These are phyloP conservation scores for Molothrus ater DNA, from an alignment of 2,797 vertebrate species.

Conservation along the genomic window DNA sequence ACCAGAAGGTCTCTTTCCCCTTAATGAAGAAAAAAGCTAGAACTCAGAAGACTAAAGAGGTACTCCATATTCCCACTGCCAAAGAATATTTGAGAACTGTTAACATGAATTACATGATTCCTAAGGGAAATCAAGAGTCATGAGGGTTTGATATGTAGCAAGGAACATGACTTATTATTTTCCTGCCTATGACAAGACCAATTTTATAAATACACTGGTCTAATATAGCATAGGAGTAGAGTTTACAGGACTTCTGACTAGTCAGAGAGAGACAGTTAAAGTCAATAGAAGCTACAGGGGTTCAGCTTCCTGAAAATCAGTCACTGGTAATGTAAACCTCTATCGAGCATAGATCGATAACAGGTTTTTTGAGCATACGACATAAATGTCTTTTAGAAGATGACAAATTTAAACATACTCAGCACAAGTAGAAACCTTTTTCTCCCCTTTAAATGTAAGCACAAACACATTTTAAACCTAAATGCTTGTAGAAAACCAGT, in stretches of 20 bases:
- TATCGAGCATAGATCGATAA: not conserved
- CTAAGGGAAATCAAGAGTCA: not conserved
- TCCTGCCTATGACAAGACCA: not conserved
- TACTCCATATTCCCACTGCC: not conserved
- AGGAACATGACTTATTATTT: not conserved
- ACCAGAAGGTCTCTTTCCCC: not conserved
- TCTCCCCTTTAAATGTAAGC: not conserved
- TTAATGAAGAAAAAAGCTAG: not conserved
- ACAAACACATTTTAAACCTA: not conserved
- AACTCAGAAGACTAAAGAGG: not conserved
- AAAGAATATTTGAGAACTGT: not conserved
- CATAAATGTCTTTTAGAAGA: not conserved
- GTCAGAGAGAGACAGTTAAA: not conserved
- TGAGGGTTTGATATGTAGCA: not conserved
- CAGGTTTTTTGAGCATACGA: not conserved
- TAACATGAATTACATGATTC: not conserved
- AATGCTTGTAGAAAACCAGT: not conserved
- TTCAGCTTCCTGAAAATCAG: not conserved
- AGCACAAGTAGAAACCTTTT: not conserved
- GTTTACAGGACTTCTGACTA: not conserved
- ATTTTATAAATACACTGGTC: not conserved
- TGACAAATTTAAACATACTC: not conserved
- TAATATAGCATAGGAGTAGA: not conserved
- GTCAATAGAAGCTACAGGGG: not conserved
- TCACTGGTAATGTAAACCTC: not conserved